Evolutionary conservation across 2,113 vertebrate species (phyloP).

Genomic region (Calonectris borealis): DNA sequence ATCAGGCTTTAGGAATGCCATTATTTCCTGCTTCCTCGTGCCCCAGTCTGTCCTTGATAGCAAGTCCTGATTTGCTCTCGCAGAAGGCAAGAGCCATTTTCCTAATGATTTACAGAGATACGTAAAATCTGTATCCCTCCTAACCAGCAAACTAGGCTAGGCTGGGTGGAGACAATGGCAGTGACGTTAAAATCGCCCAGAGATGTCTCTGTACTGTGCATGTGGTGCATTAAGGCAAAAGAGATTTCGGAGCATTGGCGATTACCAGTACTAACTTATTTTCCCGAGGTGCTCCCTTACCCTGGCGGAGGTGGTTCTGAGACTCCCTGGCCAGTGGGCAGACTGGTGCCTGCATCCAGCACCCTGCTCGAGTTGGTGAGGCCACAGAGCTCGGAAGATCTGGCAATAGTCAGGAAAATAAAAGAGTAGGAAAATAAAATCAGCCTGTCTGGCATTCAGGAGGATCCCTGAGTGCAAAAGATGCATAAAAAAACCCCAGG

Average conservation of each 20-base stretch:
- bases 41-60: not conserved
- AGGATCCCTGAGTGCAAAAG: not conserved
- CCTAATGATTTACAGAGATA: not conserved
- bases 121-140: not conserved
- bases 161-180: not conserved
- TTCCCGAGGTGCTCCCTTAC: not conserved
- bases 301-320: not conserved
- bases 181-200: not conserved
- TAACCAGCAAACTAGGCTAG: not conserved
- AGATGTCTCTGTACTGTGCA: not conserved
- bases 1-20: not conserved
- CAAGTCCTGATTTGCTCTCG: not conserved
- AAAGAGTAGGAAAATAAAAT: not conserved
- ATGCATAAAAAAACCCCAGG: not conserved
- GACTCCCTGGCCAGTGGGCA: not conserved
- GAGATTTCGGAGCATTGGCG: too few species aligned
- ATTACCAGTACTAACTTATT: not conserved
- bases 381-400: not conserved
- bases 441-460: not conserved
- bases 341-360: not conserved
- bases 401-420: not conserved
- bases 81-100: not conserved
- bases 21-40: not conserved
- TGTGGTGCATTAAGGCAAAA: not conserved
- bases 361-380: not conserved